phyloP scores from a whole-genome alignment of 92 coral and sea anemone genomes.

The Nematostella vectensis region DNA sequence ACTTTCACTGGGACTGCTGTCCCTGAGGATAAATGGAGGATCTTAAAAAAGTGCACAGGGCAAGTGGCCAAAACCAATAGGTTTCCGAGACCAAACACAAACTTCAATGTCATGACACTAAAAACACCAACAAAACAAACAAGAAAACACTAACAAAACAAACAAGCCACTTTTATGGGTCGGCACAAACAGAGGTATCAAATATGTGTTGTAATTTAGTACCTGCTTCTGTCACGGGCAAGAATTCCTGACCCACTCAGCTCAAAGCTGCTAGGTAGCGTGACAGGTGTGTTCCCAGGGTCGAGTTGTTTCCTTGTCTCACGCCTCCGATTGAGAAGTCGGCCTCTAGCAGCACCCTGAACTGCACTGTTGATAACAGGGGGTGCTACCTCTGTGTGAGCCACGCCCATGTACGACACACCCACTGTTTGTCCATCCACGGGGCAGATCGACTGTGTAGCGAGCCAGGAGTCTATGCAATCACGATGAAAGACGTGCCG shows the following conservation, averaged over 20 bases:
- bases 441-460: slow-evolving; percentile 80
- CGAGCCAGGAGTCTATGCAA: slow-evolving; percentile 91
- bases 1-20: slow-evolving; percentile 3
- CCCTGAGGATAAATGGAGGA: slow-evolving; percentile 5
- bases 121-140: too few species aligned
- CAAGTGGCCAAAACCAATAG: too few species aligned
- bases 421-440: slow-evolving; percentile 52
- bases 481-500: slow-evolving; percentile 78
- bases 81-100: too few species aligned
- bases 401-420: too few species aligned
- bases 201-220: too few species aligned
- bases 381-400: slow-evolving; percentile 7
- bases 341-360: slow-evolving; percentile 18
- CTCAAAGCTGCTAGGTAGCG: slow-evolving; percentile 59
- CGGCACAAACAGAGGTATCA: too few species aligned
- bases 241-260: slow-evolving; percentile 65
- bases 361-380: slow-evolving; percentile 5
- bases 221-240: slow-evolving; percentile 26
- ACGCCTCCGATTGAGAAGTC: slow-evolving; percentile 32
- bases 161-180: too few species aligned
- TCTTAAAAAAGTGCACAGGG: not conserved
- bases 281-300: slow-evolving; percentile 15
- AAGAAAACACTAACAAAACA: too few species aligned
- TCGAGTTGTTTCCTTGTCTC: slow-evolving; percentile 11
- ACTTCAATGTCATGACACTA: too few species aligned